A percentile compares a stretch with the other conserved stretches of the same genome.
phyloP scores from a whole-genome alignment of 2,888 invertebrate genomes.

The Lordiphosa fenestrarum region DNA sequence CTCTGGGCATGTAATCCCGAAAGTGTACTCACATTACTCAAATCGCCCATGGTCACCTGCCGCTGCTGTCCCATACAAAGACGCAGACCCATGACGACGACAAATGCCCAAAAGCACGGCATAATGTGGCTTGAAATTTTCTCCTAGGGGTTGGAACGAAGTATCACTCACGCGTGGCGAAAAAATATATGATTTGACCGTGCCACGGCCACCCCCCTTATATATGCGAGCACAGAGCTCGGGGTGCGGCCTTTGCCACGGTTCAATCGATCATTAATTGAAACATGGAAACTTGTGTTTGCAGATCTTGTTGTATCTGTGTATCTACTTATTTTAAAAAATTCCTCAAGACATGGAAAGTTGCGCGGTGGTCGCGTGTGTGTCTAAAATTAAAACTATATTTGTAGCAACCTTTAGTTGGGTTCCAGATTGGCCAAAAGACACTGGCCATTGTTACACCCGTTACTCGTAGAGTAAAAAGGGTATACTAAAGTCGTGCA shows the following conservation, averaged over 20 bases:
- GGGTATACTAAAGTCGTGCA: no score
- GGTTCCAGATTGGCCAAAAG: no score
- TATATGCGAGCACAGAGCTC: conserved; percentile 15
- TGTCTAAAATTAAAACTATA: not conserved
- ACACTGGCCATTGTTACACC: no score
- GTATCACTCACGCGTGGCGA: not conserved
- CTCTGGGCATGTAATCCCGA: not conserved
- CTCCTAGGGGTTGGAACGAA: not conserved
- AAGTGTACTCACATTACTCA: conserved; percentile 50
- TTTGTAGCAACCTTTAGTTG: no score
- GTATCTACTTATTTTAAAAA: no score
- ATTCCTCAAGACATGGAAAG: not conserved
- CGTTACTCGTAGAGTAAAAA: no score
- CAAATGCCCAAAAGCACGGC: conserved; percentile 48
- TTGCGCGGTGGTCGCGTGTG: conserved; percentile 3
- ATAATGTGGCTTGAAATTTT: conserved; percentile 20
- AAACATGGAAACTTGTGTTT: conserved; percentile 30
- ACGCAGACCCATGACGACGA: conserved; percentile 20
- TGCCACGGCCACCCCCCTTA: conserved; percentile 7
- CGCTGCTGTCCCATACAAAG: conserved; percentile 17
- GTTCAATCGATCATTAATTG: conserved; percentile 10
- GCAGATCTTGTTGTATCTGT: conserved; percentile 11
- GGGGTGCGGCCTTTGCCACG: conserved; percentile 27
- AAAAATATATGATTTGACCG: conserved; percentile 8
- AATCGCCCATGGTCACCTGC: conserved; percentile 29